These are phyloP conservation scores for Nasonia longicornis DNA, from an alignment of 1,140 invertebrate genomes.

Conservation along the genomic window DNA sequence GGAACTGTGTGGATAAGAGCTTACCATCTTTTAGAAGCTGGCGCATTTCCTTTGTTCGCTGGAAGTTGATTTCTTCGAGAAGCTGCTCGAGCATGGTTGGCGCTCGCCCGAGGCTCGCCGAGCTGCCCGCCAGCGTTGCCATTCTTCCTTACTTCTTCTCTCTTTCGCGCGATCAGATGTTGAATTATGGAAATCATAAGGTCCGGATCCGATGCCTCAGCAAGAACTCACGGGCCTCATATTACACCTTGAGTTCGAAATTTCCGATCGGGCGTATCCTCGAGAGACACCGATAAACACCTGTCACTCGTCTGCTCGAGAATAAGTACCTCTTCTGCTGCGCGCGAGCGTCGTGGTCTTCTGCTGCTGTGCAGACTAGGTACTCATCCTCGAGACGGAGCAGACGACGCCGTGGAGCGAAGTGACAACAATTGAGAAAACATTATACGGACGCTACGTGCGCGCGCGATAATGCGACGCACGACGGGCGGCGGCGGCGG, in stretches of 20 bases:
- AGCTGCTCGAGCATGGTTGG: slow-evolving; percentile 86
- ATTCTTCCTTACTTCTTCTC: slow-evolving; percentile 15
- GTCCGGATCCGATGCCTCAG: no score
- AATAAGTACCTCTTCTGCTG: not conserved
- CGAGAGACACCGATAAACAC: not conserved
- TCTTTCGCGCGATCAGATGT: not conserved
- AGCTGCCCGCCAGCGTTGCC: slow-evolving; percentile 56
- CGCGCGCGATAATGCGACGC: no score
- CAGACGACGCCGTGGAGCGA: not conserved
- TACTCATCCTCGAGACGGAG: not conserved
- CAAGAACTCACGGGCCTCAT: no score
- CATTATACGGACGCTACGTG: not conserved
- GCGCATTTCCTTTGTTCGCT: slow-evolving; percentile 89
- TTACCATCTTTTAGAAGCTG: slow-evolving; percentile 88
- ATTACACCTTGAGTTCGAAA: no score
- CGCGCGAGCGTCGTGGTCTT: no score
- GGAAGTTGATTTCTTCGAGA: slow-evolving; percentile 90
- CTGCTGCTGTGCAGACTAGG: no score
- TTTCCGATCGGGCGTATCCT: no score
- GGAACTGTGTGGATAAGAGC: slow-evolving; percentile 46
- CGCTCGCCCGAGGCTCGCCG: slow-evolving; percentile 71
- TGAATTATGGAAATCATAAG: no score
- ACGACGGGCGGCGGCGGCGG: no score
- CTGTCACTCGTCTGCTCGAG: not conserved
- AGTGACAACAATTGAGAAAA: not conserved